Base-by-base conservation (phyloP, 2,113 vertebrate genomes). In the Xerus inauris region DNA sequence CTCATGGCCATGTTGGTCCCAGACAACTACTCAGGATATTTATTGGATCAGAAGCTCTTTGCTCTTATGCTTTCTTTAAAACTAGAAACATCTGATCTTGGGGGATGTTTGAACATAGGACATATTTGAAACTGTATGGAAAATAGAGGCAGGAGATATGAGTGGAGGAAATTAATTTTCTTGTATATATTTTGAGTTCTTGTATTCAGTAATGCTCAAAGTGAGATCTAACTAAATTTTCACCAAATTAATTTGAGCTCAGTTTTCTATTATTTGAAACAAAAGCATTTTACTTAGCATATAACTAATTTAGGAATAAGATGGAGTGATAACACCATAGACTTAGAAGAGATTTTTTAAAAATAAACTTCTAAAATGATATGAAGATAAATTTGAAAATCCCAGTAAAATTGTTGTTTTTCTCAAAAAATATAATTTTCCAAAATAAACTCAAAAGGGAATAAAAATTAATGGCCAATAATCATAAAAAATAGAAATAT, bases 201-300 rank as follows among this genome's bases (percentile, higher is more conserved):
- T 65, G 13, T 86, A 86, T 92, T 94, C 47, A 72, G 35, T 30
- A 85, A 93, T 51, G 28, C 38, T 73, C 40, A 6, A n/a, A 57
- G 42, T 87, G 69, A 90, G 32, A 76, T 64, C 42, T 64, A 86
- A 69, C 17, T 83, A 57, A 40, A 73, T 59, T 89, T 94, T 93
- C 84, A 64, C 54, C 45, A 76, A 64, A 30, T 49, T 49, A 79
- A 5, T 38, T 89, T 71, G 59, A 95, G 32, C 28, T 28, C 2
- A 28, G 38, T 87, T 82, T 77, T 93, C 59, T 59, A n/a, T 82
- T 30, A 30, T 49, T 87, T 64, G 38, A 76, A 83, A 90, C 81
- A 95, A 93, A 90, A 95, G 13, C 20, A 38, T 40, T 90, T 71
- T 40, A 64, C 16, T 38, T 8, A 59, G 49, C 35, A 32, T 69